Evolutionary conservation across 1,140 invertebrate genomes (phyloP), one percentile per base, ranked within the genome.

Genomic region (Drosophila obscura): DNA sequence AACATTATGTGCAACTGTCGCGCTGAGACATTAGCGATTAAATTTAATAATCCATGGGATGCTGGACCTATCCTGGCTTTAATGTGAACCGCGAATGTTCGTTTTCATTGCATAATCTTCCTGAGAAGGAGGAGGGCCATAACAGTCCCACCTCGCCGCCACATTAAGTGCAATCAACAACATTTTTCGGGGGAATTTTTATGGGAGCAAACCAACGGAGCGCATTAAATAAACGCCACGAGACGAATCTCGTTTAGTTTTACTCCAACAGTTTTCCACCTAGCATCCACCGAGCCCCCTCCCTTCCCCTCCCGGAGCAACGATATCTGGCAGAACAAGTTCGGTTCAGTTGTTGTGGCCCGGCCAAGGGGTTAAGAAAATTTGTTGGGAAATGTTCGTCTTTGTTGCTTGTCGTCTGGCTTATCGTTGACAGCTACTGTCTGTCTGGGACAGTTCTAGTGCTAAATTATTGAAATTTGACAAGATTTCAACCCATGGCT

Each of bases 171-270:
- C 64, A 61, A 69, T 53, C 53, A 55, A 71, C 24, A 52, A 58
- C 48, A 48, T 69, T 73, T 73, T 57, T 50, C 22, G 53, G 55
- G 35, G 43, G 48, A 16, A 45, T 61, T 73, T 82, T 78, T 52
- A 73, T 79, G 46, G 69, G n/a, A 75, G 50, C 44, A 41, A 80
- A 46, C 44, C 82, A 85, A 51, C 82, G 77, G 73, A 77, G 71
- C 83, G 83, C 79, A 73, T 79, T 73, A 72, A 83, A 76, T 77
- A 77, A 66, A 76, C 49, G 64, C 78, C 50, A 81, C 69, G 57
- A 87, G 82, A 87, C 82, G 82, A 87, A 79, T 82, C 65, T 75
- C 83, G 65, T 87, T 87, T 87, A 87, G 80, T 87, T 87, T 87
- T 65, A 87, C 83, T 79, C 64, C 66, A 75, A 67, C 74, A 68